Conservation (phyloP, 2,888 invertebrate genomes). For the Boloria selene region DNA sequence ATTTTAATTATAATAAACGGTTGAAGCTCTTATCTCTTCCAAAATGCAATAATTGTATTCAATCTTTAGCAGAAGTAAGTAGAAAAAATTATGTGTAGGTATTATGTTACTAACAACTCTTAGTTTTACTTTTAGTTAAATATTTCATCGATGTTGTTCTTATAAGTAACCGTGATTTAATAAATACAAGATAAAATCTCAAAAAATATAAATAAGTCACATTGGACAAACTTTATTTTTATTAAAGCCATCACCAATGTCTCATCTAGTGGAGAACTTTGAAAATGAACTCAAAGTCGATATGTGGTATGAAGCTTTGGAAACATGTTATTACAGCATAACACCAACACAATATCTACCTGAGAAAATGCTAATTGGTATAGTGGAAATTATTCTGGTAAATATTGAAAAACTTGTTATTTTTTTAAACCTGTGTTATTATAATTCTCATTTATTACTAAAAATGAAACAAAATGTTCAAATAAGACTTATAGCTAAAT, state of each 20-base stretch:
- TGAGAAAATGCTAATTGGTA: conserved; percentile 59
- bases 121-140: too few relatives aligned
- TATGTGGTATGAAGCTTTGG: conserved; percentile 72
- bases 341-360: conserved; percentile 64
- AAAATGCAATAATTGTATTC: conserved; percentile 46
- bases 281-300: conserved; percentile 65
- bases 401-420: conserved; percentile 34
- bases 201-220: too few relatives aligned
- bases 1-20: conserved; percentile 56
- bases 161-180: too few relatives aligned
- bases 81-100: neutral
- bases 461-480: neutral
- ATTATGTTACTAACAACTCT: too few relatives aligned
- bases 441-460: neutral
- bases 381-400: conserved; percentile 76
- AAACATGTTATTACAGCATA: conserved; percentile 63
- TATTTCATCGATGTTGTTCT: too few relatives aligned
- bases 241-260: conserved; percentile 46
- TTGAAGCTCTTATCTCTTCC: conserved; percentile 61
- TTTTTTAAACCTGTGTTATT: neutral
- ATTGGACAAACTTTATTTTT: too few relatives aligned
- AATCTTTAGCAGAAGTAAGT: conserved; percentile 14
- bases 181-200: too few relatives aligned
- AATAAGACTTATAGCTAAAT: neutral
- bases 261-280: conserved; percentile 59